Evolutionary conservation across 2,888 invertebrate genomes (phyloP).

Genomic region (Thymelicus sylvestris): DNA sequence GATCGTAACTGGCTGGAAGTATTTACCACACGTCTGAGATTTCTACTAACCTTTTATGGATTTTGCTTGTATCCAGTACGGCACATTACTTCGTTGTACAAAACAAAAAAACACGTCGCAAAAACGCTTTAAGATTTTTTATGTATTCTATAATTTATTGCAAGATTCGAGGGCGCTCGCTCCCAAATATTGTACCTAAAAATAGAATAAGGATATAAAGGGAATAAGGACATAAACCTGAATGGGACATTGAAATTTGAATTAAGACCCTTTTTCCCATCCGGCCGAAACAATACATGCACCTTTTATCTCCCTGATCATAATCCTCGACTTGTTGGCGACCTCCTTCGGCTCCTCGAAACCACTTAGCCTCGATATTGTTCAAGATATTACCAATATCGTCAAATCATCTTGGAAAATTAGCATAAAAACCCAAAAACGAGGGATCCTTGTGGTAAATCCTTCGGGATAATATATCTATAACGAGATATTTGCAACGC

Average conservation of each 20-base stretch:
- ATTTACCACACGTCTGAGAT: slow-evolving; percentile 4
- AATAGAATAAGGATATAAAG: no score
- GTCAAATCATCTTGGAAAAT: slow-evolving; percentile 28
- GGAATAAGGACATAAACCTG: no score
- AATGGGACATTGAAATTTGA: no score
- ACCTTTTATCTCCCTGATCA: background rate
- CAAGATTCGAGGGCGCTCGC: no score
- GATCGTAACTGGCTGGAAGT: background rate
- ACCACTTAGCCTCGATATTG: slow-evolving; percentile 30
- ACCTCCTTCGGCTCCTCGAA: slow-evolving; percentile 1
- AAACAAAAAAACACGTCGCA: no score
- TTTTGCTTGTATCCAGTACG: background rate
- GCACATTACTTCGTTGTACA: background rate
- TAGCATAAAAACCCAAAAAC: slow-evolving; percentile 16
- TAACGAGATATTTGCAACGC: no score
- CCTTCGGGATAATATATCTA: background rate
- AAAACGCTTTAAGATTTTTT: no score
- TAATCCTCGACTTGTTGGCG: slow-evolving; percentile 10
- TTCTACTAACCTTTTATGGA: background rate
- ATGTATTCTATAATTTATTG: no score
- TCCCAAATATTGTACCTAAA: no score
- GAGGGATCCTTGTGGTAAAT: slow-evolving; percentile 9
- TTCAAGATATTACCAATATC: slow-evolving; percentile 32
- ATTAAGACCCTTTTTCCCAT: background rate
- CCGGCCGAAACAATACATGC: background rate